phyloP scores from a whole-genome alignment of 2,888 invertebrate genomes.

The Hydropsyche betteni region DNA sequence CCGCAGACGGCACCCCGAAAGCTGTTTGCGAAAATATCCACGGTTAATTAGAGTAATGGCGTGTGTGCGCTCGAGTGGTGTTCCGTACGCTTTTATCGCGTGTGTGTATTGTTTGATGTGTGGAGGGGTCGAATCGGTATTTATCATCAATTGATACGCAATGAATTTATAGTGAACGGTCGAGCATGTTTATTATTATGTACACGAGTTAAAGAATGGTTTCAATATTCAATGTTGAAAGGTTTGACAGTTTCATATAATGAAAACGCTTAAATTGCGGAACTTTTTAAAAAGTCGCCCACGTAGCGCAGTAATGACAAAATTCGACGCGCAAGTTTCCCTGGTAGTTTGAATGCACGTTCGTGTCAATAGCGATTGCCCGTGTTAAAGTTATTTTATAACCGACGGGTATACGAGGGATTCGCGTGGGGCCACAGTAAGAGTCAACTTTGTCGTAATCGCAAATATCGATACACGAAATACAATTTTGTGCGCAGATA shows the following conservation, averaged over 20 bases:
- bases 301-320: neutral
- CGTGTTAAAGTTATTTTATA: constrained; percentile 12
- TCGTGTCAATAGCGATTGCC: constrained; percentile 19
- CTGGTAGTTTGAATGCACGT: neutral
- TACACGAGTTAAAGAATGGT: too few relatives aligned
- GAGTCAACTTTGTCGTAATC: neutral
- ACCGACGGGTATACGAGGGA: neutral
- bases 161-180: too few relatives aligned
- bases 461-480: neutral
- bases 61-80: constrained; percentile 33
- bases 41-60: constrained; percentile 50
- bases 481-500: too few relatives aligned
- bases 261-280: too few relatives aligned
- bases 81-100: neutral
- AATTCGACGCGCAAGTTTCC: neutral
- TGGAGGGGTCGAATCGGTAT: too few relatives aligned
- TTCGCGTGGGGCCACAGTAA: neutral
- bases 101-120: too few relatives aligned
- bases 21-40: constrained; percentile 51
- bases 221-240: too few relatives aligned
- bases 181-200: too few relatives aligned
- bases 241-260: too few relatives aligned
- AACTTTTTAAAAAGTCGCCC: too few relatives aligned
- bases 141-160: too few relatives aligned
- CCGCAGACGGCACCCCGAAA: constrained; percentile 44